Base-by-base conservation (phyloP, 2,888 invertebrate species). In the Andrena haemorrhoa region DNA sequence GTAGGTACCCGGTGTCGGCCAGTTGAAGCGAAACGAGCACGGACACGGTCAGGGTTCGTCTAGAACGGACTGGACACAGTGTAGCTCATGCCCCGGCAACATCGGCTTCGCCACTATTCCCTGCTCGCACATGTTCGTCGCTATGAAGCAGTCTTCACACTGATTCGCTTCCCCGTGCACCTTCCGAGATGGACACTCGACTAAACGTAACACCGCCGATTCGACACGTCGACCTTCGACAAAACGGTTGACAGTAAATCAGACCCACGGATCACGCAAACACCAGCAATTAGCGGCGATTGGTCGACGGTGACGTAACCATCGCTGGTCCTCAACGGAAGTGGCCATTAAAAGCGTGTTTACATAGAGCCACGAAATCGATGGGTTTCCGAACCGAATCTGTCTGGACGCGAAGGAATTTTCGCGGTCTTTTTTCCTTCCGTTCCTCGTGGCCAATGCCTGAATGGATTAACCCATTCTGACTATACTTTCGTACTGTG, bases 81-180 rank as follows among this genome's bases (percentile, higher is more conserved):
- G 74, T 82, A 84, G 74, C 69, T 78, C 69, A 76, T 82, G 82
- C 84, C 76, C 84, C 84, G 82, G 78, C 83, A 84, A 80, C 79
- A 82, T 82, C 81, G 73, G 68, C 81, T 61, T 71, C 78, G 79
- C 78, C 74, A 79, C 68, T 84, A 82, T 86, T 78, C 79, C 79
- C 73, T 73, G 75, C 79, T 83, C 83, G 85, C 84, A 86, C 85
- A 85, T 86, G 85, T 82, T 84, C 76, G 79, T 78, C 71, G 78
- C 79, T 71, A 78, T 85, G 82, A 75, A 85, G 73, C 76, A 75
- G 49, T 75, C 78, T 68, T 82, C 84, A 82, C 82, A 76, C 81
- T 63, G 61, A 60, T 41, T 56, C 74, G 35, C 73, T 58, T 69
- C 60, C 47, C 26, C 41, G 71, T 64, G 26, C 65, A 58, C 51